Evolutionary conservation across 2,888 invertebrate species (phyloP).

Genomic region (Polyploca ridens): DNA sequence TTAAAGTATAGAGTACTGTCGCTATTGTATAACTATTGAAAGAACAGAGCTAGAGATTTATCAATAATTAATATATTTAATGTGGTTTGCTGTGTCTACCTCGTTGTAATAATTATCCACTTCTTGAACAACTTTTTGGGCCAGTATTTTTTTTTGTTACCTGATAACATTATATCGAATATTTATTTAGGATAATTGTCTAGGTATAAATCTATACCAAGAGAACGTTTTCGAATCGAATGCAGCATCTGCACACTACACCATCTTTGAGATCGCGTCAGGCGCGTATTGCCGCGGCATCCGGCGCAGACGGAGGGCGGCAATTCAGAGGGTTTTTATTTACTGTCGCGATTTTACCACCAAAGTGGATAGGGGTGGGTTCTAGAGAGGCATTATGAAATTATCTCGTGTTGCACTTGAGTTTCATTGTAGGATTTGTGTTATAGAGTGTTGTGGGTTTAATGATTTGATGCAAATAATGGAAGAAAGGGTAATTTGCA

Average conservation of each 20-base stretch:
- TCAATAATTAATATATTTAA: too few relatives aligned
- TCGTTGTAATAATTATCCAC: too few relatives aligned
- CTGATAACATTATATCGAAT: too few relatives aligned
- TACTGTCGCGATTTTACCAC: slow-evolving; percentile 35
- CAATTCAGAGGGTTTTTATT: slow-evolving; percentile 51
- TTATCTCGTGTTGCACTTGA: slow-evolving; percentile 21
- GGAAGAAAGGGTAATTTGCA: background rate
- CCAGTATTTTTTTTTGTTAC: too few relatives aligned
- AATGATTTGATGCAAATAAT: too few relatives aligned
- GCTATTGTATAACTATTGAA: too few relatives aligned
- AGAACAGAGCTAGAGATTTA: too few relatives aligned
- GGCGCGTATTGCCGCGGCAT: slow-evolving; percentile 24
- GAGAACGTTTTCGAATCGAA: background rate
- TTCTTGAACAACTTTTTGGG: too few relatives aligned
- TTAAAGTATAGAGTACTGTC: too few relatives aligned
- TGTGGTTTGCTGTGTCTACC: too few relatives aligned
- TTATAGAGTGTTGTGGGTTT: background rate
- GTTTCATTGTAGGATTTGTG: slow-evolving; percentile 1
- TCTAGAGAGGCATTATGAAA: slow-evolving; percentile 24
- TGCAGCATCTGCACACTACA: background rate
- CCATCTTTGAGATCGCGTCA: slow-evolving; percentile 1
- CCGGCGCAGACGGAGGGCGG: slow-evolving; percentile 49
- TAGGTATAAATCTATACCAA: too few relatives aligned
- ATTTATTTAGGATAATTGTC: too few relatives aligned
- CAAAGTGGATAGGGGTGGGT: slow-evolving; percentile 18